These are phyloP conservation scores for Drosophila saltans DNA, from an alignment of 1,140 invertebrate genomes.

Conservation along the genomic window DNA sequence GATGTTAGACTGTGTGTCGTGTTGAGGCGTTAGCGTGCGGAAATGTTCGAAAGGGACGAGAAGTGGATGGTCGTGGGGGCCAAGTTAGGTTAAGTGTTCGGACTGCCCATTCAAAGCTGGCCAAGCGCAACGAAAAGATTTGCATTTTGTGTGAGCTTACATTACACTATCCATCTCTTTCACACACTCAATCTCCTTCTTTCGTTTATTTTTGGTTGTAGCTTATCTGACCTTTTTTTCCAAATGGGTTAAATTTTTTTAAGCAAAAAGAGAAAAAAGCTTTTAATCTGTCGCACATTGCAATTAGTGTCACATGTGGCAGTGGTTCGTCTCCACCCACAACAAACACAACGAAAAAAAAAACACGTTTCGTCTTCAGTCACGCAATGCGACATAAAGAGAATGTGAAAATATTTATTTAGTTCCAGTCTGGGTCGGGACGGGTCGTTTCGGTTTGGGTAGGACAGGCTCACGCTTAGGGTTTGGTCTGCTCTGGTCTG, in stretches of 20 bases:
- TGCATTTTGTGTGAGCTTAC: conserved; percentile 60
- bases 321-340: conserved; percentile 22
- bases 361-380: conserved; percentile 33
- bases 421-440: conserved; percentile 53
- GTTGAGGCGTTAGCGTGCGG: conserved; percentile 67
- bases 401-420: conserved; percentile 76
- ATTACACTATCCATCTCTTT: conserved; percentile 51
- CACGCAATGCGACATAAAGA: conserved; percentile 59
- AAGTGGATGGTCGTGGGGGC: background rate
- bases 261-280: conserved; percentile 35
- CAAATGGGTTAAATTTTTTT: conserved; percentile 31
- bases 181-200: background rate
- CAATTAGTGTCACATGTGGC: conserved; percentile 66
- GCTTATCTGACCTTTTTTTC: conserved; percentile 10
- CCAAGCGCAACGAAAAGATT: conserved; percentile 69
- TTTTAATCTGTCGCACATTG: conserved; percentile 64
- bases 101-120: conserved; percentile 51
- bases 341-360: conserved; percentile 7
- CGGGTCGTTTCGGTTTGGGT: background rate
- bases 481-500: conserved; percentile 38
- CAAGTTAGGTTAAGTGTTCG: conserved; percentile 34
- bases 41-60: conserved; percentile 22
- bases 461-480: conserved; percentile 18
- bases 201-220: conserved; percentile 10
- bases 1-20: conserved; percentile 54